Percentiles rank a stretch among this genome's conserved stretches.
phyloP scores from a whole-genome alignment of 2,797 vertebrate species.

The Loriculus beryllinus region DNA sequence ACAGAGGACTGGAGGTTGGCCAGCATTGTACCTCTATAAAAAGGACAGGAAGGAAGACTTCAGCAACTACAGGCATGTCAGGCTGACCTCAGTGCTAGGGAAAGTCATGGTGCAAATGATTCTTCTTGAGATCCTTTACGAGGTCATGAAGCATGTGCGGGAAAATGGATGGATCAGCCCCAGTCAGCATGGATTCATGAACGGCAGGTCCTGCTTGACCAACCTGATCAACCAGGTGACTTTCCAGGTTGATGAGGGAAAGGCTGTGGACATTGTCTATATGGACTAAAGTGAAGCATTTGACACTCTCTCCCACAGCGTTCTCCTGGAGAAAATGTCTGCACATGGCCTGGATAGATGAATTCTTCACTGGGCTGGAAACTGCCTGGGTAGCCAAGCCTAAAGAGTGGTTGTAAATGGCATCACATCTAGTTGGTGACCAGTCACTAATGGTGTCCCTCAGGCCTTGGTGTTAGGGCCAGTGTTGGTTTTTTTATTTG shows the following conservation, averaged over 20 bases:
- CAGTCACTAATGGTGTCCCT: neutral
- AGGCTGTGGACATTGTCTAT: neutral
- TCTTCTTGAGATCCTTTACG: neutral
- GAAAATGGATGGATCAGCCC: neutral
- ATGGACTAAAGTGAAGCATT: neutral
- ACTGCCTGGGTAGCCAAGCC: neutral
- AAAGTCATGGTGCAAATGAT: neutral
- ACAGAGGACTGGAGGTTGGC: neutral
- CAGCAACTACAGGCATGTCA: neutral
- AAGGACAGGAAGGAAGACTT: neutral
- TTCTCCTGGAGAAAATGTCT: neutral
- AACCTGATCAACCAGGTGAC: no score
- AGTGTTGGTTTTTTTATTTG: neutral
- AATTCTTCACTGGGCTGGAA: neutral
- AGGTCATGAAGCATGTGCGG: neutral
- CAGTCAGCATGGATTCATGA: neutral
- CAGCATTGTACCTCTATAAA: neutral
- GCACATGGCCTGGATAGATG: neutral
- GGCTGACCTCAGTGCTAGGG: neutral
- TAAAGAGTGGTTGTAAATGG: neutral
- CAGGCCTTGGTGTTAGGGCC: neutral
- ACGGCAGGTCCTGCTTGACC: neutral
- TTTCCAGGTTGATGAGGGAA: no score
- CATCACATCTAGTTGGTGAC: neutral
- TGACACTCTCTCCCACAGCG: neutral